Base-by-base conservation (phyloP, 2,797 vertebrate genomes). In the Enteromius treurensis region DNA sequence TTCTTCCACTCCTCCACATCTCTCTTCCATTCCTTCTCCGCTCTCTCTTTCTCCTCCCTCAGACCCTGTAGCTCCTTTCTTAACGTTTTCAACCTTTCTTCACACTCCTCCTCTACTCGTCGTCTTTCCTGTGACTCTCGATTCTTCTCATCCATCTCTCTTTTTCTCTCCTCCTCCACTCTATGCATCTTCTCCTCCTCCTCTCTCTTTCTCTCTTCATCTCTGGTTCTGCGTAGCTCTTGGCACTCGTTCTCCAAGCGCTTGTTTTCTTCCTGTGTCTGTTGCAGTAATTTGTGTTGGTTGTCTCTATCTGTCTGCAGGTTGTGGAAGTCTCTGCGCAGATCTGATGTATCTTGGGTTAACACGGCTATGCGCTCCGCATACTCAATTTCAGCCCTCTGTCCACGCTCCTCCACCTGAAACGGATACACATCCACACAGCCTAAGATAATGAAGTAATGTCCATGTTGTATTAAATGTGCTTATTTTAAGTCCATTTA, bases 321-420 rank as follows among this genome's bases (percentile, higher is more conserved):
- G 79, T 87, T 94, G 92, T 96, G 93, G 51, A 94, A 95, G 88
- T 91, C 94, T 53, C 92, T 93, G 80, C 93, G 95, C 85, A 94
- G 89, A 84, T 95, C 91, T 55, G 85, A 87, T 26, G 65, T 89
- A 84, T 93, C 92, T 69, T 85, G 88, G 69, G 92, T 92, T 49
- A 94, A 81, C 10, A 86, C 62, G 2, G 93, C 88, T 5, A 91
- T 84, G 19, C 0, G 80, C 78, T 92, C 92, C 0, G 84, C 84
- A 5, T 93, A 90, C 84, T 94, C 96, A 0, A 87, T 86, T 89
- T 96, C 95, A 0, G 86, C 91, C 88, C 90, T 93, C 13, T 89
- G 91, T 82, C 95, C 95, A 23, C 92, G 92, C 84, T 96, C 96
- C 86, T 95, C 95, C 3, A 89, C 91, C 85, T 96, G 94, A 78